phyloP scores from a whole-genome alignment of 1,140 invertebrate species.

The Rhagoletis pomonella region DNA sequence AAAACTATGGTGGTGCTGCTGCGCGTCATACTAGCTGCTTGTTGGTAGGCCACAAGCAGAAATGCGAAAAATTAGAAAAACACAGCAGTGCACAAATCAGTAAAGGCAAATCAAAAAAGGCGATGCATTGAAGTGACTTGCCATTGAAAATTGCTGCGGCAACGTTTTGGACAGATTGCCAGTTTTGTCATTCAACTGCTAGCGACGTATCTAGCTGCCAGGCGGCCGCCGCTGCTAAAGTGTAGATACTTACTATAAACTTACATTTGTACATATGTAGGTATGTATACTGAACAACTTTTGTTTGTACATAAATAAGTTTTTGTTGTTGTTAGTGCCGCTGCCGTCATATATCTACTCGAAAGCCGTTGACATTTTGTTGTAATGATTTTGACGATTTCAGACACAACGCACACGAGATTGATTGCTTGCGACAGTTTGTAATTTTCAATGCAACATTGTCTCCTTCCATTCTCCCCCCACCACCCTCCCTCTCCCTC shows the following conservation, averaged over 20 bases:
- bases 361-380: constrained; percentile 27
- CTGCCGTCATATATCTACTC: neutral
- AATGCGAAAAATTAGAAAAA: constrained; percentile 13
- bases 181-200: constrained; percentile 66
- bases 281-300: too few relatives aligned
- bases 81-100: neutral
- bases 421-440: constrained; percentile 73
- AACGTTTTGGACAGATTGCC: constrained; percentile 71
- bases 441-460: constrained; percentile 53
- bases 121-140: constrained; percentile 54
- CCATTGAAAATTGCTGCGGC: constrained; percentile 68
- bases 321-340: neutral
- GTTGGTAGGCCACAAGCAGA: neutral
- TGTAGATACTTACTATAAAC: too few relatives aligned
- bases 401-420: constrained; percentile 59
- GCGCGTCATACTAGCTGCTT: neutral
- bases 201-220: constrained; percentile 7
- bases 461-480: neutral
- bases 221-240: neutral
- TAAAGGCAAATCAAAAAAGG: neutral
- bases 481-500: neutral
- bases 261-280: too few relatives aligned
- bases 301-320: neutral
- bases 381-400: constrained; percentile 32
- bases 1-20: neutral